phyloP scores from a whole-genome alignment of 2,113 vertebrate species.

The Phrynocephalus versicolor region DNA sequence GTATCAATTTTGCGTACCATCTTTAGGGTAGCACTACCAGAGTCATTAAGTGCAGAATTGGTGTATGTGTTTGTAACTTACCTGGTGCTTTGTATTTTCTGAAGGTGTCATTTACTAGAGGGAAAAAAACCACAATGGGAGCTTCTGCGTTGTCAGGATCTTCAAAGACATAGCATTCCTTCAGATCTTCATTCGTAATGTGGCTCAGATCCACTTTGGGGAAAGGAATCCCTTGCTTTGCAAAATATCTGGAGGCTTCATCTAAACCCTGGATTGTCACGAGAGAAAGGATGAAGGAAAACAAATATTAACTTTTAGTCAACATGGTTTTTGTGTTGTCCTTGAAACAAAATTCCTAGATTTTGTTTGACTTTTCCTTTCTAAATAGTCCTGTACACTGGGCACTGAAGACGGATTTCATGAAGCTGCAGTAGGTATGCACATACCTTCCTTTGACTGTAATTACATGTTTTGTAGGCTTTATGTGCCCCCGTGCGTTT shows the following conservation, averaged over 20 bases:
- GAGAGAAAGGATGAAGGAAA: constrained; percentile 25
- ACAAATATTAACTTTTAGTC: not conserved
- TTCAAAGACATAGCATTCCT: constrained; percentile 74
- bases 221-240: constrained; percentile 74
- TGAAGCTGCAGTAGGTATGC: not conserved
- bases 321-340: not conserved
- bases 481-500: not conserved
- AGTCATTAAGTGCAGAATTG: no score
- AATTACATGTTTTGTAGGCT: not conserved
- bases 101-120: constrained; percentile 73
- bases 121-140: constrained; percentile 76
- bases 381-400: not conserved
- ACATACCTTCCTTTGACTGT: no score
- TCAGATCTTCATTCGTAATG: constrained; percentile 43
- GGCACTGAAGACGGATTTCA: not conserved
- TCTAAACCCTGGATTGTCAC: constrained; percentile 64
- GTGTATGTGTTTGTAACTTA: constrained; percentile 53
- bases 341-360: not conserved
- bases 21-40: no score
- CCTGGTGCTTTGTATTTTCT: constrained; percentile 73
- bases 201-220: constrained; percentile 69
- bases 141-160: constrained; percentile 64
- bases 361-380: not conserved
- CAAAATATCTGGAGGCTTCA: constrained; percentile 74
- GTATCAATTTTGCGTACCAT: no score